Percentiles rank a stretch among this genome's conserved stretches.
phyloP scores from a whole-genome alignment of 2,797 vertebrate species.

The Stomatorhinus walkeri region DNA sequence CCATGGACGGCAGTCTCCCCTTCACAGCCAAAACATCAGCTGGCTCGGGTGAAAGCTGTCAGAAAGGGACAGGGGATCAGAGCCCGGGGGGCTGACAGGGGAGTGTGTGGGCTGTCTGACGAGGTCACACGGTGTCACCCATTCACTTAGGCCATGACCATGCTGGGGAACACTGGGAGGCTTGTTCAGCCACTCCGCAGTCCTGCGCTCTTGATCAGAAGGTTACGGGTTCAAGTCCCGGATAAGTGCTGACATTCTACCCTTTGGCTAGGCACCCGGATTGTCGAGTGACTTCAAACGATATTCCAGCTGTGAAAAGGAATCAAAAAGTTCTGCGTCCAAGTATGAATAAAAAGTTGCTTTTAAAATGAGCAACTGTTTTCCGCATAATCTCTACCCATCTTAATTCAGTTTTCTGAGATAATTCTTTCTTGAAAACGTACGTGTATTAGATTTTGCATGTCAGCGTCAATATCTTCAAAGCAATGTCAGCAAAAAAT shows the following conservation, averaged over 20 bases:
- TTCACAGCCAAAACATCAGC: background rate
- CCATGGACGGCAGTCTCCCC: background rate
- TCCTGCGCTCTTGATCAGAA: background rate
- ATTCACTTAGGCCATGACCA: background rate
- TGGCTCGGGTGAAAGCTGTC: background rate
- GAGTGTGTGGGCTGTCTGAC: background rate
- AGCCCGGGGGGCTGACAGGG: background rate
- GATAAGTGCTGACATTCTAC: background rate
- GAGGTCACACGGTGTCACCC: background rate
- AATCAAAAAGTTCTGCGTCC: slow-evolving; percentile 50
- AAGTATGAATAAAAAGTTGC: background rate
- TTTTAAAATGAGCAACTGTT: background rate
- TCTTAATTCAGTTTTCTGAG: background rate
- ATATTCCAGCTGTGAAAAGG: slow-evolving; percentile 26
- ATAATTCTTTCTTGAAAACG: background rate
- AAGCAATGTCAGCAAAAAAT: background rate
- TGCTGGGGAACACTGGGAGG: background rate
- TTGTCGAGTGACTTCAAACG: background rate
- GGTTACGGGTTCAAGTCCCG: background rate
- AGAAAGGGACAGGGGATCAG: background rate
- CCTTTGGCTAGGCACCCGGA: background rate
- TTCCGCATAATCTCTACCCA: background rate
- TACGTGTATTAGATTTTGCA: background rate
- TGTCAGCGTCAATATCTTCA: background rate
- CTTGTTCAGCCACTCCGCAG: background rate